phyloP scores from a whole-genome alignment of 2,113 vertebrate genomes.

The Campylorhamphus procurvoides region DNA sequence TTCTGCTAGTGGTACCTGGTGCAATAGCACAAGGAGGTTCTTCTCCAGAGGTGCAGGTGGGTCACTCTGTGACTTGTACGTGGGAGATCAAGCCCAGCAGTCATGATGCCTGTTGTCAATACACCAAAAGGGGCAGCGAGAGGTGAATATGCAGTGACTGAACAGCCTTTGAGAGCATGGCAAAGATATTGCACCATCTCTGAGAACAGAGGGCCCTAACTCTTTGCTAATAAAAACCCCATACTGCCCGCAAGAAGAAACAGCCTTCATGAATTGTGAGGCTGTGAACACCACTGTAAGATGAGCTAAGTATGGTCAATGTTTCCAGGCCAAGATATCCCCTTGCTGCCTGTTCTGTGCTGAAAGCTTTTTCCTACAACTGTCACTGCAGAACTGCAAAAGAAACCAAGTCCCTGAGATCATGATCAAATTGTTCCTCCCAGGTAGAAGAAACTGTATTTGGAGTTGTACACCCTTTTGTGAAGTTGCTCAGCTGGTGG shows the following conservation, averaged over 20 bases:
- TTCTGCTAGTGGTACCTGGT: neutral
- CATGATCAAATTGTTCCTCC: neutral
- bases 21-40: neutral
- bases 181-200: neutral
- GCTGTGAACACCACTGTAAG: neutral
- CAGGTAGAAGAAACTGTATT: neutral
- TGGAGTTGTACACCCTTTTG: neutral
- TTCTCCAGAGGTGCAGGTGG: neutral
- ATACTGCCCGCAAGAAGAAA: neutral
- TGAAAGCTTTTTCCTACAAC: neutral
- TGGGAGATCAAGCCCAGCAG: neutral
- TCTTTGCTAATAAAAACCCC: neutral
- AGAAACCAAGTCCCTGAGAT: neutral
- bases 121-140: neutral
- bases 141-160: neutral
- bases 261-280: neutral
- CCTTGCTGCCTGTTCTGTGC: neutral
- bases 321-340: neutral
- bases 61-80: neutral
- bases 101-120: neutral
- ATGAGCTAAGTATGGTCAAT: neutral
- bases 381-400: neutral
- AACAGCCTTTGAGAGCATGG: neutral
- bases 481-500: neutral
- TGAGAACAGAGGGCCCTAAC: neutral